Conservation (phyloP, 2,113 vertebrate species). For the Siniperca knerii region DNA sequence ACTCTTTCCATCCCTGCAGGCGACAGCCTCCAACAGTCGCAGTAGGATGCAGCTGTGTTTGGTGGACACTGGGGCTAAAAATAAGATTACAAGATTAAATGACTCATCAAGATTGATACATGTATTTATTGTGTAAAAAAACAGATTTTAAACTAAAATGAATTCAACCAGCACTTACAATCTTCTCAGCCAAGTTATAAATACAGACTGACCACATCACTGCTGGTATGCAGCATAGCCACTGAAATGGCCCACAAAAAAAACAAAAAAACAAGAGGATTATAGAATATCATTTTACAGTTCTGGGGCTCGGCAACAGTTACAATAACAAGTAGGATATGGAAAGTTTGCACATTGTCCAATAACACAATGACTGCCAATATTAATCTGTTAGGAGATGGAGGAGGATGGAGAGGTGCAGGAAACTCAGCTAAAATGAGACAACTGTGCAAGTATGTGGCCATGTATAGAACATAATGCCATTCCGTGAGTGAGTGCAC, state of each 20-base stretch:
- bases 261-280: not conserved
- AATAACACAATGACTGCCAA: slow-evolving; percentile 7
- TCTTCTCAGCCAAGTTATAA: not conserved
- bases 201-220: not conserved
- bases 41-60: not conserved
- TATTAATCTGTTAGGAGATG: slow-evolving; percentile 29
- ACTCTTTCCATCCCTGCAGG: too few relatives aligned
- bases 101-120: not conserved
- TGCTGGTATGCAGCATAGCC: not conserved
- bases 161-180: not conserved
- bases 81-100: not conserved
- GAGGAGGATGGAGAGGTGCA: slow-evolving; percentile 35
- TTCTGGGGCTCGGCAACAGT: not conserved
- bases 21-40: too few relatives aligned
- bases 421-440: slow-evolving; percentile 35
- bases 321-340: slow-evolving; percentile 6
- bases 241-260: not conserved
- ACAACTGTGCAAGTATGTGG: slow-evolving; percentile 15
- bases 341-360: slow-evolving; percentile 1
- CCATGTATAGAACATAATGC: not conserved
- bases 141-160: not conserved
- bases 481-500: not conserved
- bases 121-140: not conserved
- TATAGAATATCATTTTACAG: slow-evolving; percentile 32
- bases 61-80: not conserved